Evolutionary conservation across 2,797 vertebrate species (phyloP).

Genomic region (Tokudaia muenninki): DNA sequence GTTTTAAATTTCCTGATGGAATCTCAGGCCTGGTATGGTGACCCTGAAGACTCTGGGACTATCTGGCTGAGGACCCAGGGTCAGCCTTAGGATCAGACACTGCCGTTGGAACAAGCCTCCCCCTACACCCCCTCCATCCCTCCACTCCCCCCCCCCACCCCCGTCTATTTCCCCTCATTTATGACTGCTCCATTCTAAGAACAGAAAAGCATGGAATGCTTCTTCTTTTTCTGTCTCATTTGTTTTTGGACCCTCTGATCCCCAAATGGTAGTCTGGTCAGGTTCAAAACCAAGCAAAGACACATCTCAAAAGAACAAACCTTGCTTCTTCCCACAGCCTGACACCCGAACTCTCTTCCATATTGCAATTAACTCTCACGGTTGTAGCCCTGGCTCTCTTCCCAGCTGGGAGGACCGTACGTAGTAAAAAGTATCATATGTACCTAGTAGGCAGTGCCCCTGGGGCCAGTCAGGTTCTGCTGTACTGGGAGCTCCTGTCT

Average conservation of each 20-base stretch:
- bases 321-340: background rate
- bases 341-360: background rate
- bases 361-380: background rate
- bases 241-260: background rate
- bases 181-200: background rate
- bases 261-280: background rate
- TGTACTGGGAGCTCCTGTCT: background rate
- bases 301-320: background rate
- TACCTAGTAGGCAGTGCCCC: background rate
- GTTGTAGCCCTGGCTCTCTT: background rate
- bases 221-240: background rate
- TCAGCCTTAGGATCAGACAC: background rate
- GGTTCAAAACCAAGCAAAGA: slow-evolving; percentile 13
- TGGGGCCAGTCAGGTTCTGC: background rate
- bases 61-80: background rate
- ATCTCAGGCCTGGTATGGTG: background rate
- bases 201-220: background rate
- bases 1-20: background rate
- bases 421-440: background rate
- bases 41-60: background rate
- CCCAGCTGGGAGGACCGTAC: rapidly evolving
- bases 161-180: background rate
- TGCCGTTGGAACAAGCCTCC: background rate
- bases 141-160: too few relatives aligned
- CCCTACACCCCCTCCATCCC: too few relatives aligned